phyloP scores from a whole-genome alignment of 2,888 invertebrate species.

The Acleris holmiana region DNA sequence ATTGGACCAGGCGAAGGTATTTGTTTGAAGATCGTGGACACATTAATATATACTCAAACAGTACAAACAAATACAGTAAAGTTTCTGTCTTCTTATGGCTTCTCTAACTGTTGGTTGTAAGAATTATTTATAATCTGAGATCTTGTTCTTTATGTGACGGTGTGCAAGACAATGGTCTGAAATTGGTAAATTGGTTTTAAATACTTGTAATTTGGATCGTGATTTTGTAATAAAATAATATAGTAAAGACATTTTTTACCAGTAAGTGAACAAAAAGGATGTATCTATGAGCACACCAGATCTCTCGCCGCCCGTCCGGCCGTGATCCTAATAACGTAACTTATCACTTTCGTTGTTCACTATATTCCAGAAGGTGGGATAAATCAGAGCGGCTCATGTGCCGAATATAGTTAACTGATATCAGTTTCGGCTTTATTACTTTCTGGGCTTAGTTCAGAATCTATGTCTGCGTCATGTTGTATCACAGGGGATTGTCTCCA shows the following conservation, averaged over 20 bases:
- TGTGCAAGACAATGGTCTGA: too few species aligned
- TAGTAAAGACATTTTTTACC: too few species aligned
- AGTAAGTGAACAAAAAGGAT: background rate
- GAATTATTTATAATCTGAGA: background rate
- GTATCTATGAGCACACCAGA: background rate
- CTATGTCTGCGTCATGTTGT: slow-evolving; percentile 54
- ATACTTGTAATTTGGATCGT: too few species aligned
- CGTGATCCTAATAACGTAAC: background rate
- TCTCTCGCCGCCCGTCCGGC: background rate
- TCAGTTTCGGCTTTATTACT: slow-evolving; percentile 43
- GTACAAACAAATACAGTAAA: too few species aligned
- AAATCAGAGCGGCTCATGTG: slow-evolving; percentile 35
- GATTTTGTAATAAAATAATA: too few species aligned
- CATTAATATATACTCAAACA: background rate
- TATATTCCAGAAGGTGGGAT: slow-evolving; percentile 27
- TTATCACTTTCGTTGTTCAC: slow-evolving; percentile 31
- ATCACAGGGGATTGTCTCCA: slow-evolving; percentile 60
- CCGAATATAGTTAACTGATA: slow-evolving; percentile 37
- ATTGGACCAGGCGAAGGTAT: slow-evolving; percentile 37
- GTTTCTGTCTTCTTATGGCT: too few species aligned
- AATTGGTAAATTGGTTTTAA: too few species aligned
- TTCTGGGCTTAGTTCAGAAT: slow-evolving; percentile 47
- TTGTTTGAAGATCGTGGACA: background rate
- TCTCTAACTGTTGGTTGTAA: too few species aligned
- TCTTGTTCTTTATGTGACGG: too few species aligned